Percentiles rank a stretch among this genome's conserved stretches.
phyloP scores from a whole-genome alignment of 2,113 vertebrate genomes.

The Xiphophorus couchianus region DNA sequence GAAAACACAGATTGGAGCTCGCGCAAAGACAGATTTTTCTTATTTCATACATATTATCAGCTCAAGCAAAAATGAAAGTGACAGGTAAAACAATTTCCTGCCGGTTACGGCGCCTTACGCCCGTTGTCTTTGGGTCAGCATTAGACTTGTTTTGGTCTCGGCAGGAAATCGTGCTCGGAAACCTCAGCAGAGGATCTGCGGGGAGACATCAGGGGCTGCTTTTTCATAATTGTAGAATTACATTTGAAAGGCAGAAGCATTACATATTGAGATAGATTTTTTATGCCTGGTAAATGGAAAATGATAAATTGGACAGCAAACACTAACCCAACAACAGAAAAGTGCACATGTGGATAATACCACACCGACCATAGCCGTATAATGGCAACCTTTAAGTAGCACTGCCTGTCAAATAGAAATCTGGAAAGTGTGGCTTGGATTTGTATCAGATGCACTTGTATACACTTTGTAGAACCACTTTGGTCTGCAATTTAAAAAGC shows the following conservation, averaged over 20 bases:
- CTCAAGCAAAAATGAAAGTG: slow-evolving; percentile 24
- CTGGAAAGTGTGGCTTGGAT: slow-evolving; percentile 4
- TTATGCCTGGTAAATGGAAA: slow-evolving; percentile 67
- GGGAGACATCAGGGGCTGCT: slow-evolving; percentile 49
- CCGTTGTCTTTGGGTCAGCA: slow-evolving; percentile 36
- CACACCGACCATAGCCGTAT: slow-evolving; percentile 56
- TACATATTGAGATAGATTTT: slow-evolving; percentile 68
- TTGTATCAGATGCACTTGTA: too few relatives aligned
- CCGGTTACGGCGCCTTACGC: slow-evolving; percentile 44
- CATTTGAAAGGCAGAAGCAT: slow-evolving; percentile 65
- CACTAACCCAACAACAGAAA: slow-evolving; percentile 72
- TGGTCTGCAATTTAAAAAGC: background rate
- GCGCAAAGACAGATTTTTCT: slow-evolving; percentile 31
- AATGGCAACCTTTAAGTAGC: slow-evolving; percentile 32
- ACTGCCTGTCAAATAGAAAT: slow-evolving; percentile 20
- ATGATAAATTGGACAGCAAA: slow-evolving; percentile 83
- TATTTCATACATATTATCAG: slow-evolving; percentile 41
- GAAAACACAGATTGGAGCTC: slow-evolving; percentile 15
- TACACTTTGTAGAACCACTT: background rate
- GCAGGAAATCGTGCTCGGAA: slow-evolving; percentile 39
- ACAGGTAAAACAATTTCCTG: slow-evolving; percentile 39
- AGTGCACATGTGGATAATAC: slow-evolving; percentile 59
- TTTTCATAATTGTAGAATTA: slow-evolving; percentile 70
- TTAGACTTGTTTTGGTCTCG: slow-evolving; percentile 53
- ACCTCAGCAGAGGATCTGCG: slow-evolving; percentile 50